A percentile compares a stretch with the other conserved stretches of the same genome.
phyloP scores from a whole-genome alignment of 2,113 vertebrate genomes.

The Anseranas semipalmata region DNA sequence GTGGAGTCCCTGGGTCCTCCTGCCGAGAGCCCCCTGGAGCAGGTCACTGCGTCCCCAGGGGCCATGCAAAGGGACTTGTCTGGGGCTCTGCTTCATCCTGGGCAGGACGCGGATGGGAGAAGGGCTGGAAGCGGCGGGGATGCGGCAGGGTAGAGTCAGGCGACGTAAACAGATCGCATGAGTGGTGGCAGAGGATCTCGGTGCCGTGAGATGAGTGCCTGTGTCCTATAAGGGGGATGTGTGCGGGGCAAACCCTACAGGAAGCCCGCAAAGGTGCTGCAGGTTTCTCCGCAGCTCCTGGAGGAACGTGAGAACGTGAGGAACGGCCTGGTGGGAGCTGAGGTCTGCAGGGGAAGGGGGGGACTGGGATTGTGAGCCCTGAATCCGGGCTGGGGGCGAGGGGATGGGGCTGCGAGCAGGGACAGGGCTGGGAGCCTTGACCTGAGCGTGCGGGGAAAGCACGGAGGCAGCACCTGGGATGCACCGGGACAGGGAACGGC shows the following conservation, averaged over 20 bases:
- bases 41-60: background rate
- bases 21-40: background rate
- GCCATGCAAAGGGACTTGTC: background rate
- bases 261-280: background rate
- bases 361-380: background rate
- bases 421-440: background rate
- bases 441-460: background rate
- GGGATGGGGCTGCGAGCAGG: background rate
- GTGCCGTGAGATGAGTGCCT: rapidly evolving
- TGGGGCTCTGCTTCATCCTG: background rate
- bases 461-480: background rate
- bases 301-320: background rate
- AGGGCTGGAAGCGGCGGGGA: background rate
- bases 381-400: background rate
- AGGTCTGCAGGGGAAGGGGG: background rate
- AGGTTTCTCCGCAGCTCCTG: background rate
- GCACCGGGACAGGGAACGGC: background rate
- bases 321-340: background rate
- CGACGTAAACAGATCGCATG: rapidly evolving
- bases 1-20: background rate
- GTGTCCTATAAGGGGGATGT: rapidly evolving
- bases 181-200: background rate
- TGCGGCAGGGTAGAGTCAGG: background rate
- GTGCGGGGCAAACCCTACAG: background rate
- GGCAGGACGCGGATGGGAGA: background rate